These are phyloP conservation scores for Achroia grisella DNA, from an alignment of 1,140 invertebrate species.

Conservation along the genomic window DNA sequence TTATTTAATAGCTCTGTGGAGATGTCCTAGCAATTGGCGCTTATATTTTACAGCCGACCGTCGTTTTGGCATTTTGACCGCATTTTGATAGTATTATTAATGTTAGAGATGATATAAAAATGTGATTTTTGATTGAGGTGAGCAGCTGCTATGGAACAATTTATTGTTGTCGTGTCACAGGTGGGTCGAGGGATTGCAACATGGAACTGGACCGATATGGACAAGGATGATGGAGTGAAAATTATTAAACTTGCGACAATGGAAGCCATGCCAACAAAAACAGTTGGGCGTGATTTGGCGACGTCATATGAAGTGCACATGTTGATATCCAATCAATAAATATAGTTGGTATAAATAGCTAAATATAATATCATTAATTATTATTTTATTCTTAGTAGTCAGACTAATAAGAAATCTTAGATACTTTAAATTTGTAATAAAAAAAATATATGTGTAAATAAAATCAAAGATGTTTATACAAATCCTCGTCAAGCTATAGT, in stretches of 20 bases:
- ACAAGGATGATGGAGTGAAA: constrained; percentile 28
- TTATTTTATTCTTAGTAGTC: constrained; percentile 40
- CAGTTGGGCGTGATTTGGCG: constrained; percentile 40
- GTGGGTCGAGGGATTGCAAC: constrained; percentile 26
- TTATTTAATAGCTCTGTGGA: constrained; percentile 67
- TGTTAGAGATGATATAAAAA: constrained; percentile 57
- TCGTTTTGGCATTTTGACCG: constrained; percentile 48
- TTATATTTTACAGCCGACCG: constrained; percentile 55
- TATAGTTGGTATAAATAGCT: constrained; percentile 49
- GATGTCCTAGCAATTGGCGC: constrained; percentile 58
- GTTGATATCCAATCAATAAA: constrained; percentile 53
- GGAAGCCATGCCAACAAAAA: constrained; percentile 37
- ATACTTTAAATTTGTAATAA: not conserved
- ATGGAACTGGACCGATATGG: constrained; percentile 23
- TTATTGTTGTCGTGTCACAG: constrained; percentile 44
- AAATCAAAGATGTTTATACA: constrained; percentile 13
- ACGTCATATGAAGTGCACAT: constrained; percentile 16
- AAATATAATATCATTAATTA: constrained; percentile 34
- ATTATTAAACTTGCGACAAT: constrained; percentile 36
- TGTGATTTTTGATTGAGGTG: constrained; percentile 51
- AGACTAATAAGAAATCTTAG: constrained; percentile 9
- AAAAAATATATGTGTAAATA: not conserved
- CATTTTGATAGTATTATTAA: constrained; percentile 59
- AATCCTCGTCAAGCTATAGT: constrained; percentile 44
- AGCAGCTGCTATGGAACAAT: constrained; percentile 43